Evolutionary conservation across 2,888 invertebrate genomes (phyloP).

Genomic region (Tineola bisselliella): DNA sequence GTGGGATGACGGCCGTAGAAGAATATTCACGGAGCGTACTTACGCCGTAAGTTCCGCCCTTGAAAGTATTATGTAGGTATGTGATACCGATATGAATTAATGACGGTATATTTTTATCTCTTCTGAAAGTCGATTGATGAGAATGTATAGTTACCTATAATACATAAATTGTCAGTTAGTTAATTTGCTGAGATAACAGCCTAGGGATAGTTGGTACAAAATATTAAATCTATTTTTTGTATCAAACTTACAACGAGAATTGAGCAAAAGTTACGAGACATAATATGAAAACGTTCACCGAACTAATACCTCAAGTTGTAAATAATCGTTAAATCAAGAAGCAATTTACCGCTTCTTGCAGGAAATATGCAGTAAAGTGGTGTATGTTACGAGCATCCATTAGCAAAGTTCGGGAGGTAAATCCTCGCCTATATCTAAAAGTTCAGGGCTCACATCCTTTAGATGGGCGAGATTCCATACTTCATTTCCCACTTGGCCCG

Average conservation of each 20-base stretch:
- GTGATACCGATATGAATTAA: constrained; percentile 33
- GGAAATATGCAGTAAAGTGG: constrained; percentile 8
- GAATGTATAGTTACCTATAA: neutral
- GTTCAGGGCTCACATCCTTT: constrained; percentile 34
- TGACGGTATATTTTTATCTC: constrained; percentile 33
- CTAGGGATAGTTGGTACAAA: neutral
- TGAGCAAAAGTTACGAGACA: neutral
- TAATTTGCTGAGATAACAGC: neutral
- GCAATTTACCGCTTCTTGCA: constrained; percentile 8
- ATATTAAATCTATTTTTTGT: neutral
- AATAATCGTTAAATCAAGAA: constrained; percentile 12
- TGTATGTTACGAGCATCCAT: constrained; percentile 19
- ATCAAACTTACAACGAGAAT: neutral
- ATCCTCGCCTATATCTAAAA: constrained; percentile 26
- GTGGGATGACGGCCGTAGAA: constrained; percentile 59
- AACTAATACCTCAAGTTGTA: constrained; percentile 8
- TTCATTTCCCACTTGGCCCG: constrained; percentile 51
- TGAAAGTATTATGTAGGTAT: constrained; percentile 33
- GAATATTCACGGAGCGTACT: constrained; percentile 64
- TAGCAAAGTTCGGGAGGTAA: constrained; percentile 27
- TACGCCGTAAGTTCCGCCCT: constrained; percentile 42
- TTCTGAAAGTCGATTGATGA: constrained; percentile 25
- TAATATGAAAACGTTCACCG: constrained; percentile 2
- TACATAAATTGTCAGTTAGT: no score
- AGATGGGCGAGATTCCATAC: constrained; percentile 40